A percentile compares a stretch with the other conserved stretches of the same genome.
Conservation (phyloP, 2,113 vertebrate species). For the Halichoeres trimaculatus region DNA sequence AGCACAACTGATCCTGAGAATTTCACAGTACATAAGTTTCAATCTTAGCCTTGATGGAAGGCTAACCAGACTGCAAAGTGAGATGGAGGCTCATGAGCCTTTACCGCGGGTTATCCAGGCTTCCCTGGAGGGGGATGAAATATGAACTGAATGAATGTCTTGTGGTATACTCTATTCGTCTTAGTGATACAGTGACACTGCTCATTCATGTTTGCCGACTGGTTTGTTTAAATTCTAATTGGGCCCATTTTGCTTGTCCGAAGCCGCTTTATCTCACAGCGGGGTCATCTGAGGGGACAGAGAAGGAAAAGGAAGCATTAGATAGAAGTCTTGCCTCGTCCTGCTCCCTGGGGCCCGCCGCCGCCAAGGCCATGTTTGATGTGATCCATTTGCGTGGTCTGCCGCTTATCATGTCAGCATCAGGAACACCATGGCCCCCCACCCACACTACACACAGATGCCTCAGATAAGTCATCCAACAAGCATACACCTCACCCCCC, state of each 20-base stretch:
- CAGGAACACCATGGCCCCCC: conserved; percentile 71
- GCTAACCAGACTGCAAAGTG: conserved; percentile 76
- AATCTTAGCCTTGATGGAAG: conserved; percentile 81
- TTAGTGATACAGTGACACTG: conserved; percentile 39
- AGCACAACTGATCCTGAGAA: conserved; percentile 83
- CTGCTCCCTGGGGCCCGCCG: conserved; percentile 72
- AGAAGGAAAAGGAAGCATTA: conserved; percentile 76
- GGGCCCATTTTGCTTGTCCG: conserved; percentile 44
- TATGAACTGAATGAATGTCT: conserved; percentile 72
- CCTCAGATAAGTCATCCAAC: conserved; percentile 72
- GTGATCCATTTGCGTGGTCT: conserved; percentile 76
- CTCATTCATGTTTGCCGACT: conserved; percentile 46
- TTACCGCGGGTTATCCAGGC: conserved; percentile 67
- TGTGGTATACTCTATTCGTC: conserved; percentile 50
- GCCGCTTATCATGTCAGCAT: conserved; percentile 74
- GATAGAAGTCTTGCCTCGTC: conserved; percentile 69
- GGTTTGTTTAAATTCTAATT: conserved; percentile 65
- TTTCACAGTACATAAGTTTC: conserved; percentile 85
- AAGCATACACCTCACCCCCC: conserved; percentile 61
- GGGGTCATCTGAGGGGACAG: conserved; percentile 72
- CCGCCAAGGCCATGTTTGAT: conserved; percentile 73
- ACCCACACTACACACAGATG: conserved; percentile 82
- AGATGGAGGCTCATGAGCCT: conserved; percentile 71
- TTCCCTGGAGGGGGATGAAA: conserved; percentile 56
- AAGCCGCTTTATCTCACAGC: conserved; percentile 62